Conservation (phyloP, 1,140 invertebrate species). For the Euwallacea similis region DNA sequence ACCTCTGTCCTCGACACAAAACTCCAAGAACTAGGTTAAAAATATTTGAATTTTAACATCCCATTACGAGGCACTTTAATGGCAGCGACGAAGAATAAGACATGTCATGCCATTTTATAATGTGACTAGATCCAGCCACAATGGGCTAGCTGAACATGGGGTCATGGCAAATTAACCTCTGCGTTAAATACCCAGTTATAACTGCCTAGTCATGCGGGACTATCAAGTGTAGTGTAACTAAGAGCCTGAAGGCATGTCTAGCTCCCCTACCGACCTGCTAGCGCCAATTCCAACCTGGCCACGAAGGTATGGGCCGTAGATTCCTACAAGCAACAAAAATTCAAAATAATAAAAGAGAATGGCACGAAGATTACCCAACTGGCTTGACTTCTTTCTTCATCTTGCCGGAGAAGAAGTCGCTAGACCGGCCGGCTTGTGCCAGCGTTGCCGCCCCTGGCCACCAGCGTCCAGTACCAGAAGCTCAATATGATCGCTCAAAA, state of each 20-base stretch:
- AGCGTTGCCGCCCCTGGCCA: constrained; percentile 2
- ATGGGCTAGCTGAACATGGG: too few species aligned
- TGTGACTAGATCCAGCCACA: too few species aligned
- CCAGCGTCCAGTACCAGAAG: not conserved
- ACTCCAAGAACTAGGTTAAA: not conserved
- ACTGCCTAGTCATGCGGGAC: too few species aligned
- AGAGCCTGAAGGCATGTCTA: too few species aligned
- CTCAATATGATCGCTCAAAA: too few species aligned
- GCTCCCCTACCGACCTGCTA: not conserved
- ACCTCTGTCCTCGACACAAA: not conserved
- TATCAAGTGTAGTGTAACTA: too few species aligned
- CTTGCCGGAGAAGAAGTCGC: constrained; percentile 14
- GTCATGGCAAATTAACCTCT: too few species aligned
- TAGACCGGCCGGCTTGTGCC: not conserved
- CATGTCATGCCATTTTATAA: too few species aligned
- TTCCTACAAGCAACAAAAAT: constrained; percentile 12
- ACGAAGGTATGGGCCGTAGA: not conserved
- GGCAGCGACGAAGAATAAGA: too few species aligned
- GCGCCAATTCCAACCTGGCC: not conserved
- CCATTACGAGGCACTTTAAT: not conserved
- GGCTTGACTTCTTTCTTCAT: constrained; percentile 13
- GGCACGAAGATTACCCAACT: constrained; percentile 27
- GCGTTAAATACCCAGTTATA: too few species aligned
- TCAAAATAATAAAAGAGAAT: constrained; percentile 27
- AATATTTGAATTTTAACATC: not conserved